Percentiles rank a stretch among this genome's conserved stretches.
Evolutionary conservation across 2,888 invertebrate species (phyloP).

Genomic region (Embidobia sp.): DNA sequence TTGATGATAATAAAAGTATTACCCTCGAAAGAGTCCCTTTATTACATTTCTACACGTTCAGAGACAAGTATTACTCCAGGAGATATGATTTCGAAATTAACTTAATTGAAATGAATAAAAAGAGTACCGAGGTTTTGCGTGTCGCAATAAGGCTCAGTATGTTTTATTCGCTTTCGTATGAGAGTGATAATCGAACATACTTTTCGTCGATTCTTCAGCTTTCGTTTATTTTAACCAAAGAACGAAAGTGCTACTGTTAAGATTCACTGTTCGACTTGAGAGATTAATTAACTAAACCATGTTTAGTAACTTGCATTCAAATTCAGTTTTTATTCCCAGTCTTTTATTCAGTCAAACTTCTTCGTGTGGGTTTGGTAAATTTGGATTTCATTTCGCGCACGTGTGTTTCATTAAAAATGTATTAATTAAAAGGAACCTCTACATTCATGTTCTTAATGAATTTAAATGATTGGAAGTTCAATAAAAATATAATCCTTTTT

Average conservation of each 20-base stretch:
- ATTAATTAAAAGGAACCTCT: conserved; percentile 46
- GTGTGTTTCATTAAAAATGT: conserved; percentile 39
- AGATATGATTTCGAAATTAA: conserved; percentile 52
- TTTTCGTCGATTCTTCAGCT: no score
- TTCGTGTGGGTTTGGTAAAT: conserved; percentile 6
- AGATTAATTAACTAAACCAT: conserved; percentile 41
- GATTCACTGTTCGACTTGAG: no score
- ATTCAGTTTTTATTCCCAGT: not conserved
- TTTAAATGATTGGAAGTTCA: conserved; percentile 45
- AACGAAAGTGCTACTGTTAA: no score
- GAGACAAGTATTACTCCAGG: conserved; percentile 24
- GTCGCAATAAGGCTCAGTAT: not conserved
- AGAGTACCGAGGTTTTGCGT: conserved; percentile 44
- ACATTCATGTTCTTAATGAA: conserved; percentile 56
- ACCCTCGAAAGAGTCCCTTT: conserved; percentile 23
- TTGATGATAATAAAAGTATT: conserved; percentile 39
- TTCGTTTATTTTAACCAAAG: no score
- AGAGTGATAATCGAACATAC: not conserved
- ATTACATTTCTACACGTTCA: conserved; percentile 51
- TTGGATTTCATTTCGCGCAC: conserved; percentile 13
- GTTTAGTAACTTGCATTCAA: conserved; percentile 16
- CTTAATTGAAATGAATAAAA: conserved; percentile 52
- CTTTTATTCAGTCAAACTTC: conserved; percentile 10
- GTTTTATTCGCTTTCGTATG: conserved; percentile 4
- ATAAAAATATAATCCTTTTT: conserved; percentile 57